phyloP scores from a whole-genome alignment of 1,140 invertebrate genomes.

The Drosophila carrolli region DNA sequence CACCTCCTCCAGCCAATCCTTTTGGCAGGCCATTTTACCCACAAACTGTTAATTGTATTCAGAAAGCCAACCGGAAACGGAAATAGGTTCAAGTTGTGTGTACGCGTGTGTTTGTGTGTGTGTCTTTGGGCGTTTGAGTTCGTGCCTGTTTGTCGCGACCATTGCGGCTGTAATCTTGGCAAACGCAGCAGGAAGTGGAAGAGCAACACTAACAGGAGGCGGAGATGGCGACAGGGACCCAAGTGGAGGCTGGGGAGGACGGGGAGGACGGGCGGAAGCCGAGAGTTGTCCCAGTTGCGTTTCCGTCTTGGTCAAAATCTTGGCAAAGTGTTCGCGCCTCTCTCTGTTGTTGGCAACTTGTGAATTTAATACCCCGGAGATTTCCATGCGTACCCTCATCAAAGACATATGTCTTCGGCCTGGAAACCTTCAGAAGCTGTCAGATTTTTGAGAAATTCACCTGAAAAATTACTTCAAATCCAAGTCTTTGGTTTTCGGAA shows the following conservation, averaged over 20 bases:
- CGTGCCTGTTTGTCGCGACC: conserved; percentile 52
- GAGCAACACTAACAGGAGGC: conserved; percentile 38
- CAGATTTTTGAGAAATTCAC: neutral
- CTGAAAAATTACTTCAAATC: neutral
- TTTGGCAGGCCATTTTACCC: conserved; percentile 42
- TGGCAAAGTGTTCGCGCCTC: conserved; percentile 39
- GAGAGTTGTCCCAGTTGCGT: conserved; percentile 55
- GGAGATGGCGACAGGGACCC: conserved; percentile 32
- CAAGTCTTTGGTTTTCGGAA: neutral
- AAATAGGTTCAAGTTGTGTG: conserved; percentile 73
- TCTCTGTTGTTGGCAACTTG: conserved; percentile 57
- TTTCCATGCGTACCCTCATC: conserved; percentile 17
- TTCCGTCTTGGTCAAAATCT: conserved; percentile 57
- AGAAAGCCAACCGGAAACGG: conserved; percentile 74
- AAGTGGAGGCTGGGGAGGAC: neutral
- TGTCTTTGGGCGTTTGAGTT: conserved; percentile 2
- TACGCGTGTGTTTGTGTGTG: conserved; percentile 17
- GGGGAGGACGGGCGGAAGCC: conserved; percentile 21
- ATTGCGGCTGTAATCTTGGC: conserved; percentile 67
- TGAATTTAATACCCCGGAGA: conserved; percentile 43
- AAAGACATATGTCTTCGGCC: neutral
- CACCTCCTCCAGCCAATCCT: conserved; percentile 2
- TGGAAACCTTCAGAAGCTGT: neutral
- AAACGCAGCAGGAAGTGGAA: conserved; percentile 54
- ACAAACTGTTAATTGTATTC: conserved; percentile 70